Evolutionary conservation across 2,797 vertebrate genomes (phyloP).

Genomic region (Hippocampus kuda): DNA sequence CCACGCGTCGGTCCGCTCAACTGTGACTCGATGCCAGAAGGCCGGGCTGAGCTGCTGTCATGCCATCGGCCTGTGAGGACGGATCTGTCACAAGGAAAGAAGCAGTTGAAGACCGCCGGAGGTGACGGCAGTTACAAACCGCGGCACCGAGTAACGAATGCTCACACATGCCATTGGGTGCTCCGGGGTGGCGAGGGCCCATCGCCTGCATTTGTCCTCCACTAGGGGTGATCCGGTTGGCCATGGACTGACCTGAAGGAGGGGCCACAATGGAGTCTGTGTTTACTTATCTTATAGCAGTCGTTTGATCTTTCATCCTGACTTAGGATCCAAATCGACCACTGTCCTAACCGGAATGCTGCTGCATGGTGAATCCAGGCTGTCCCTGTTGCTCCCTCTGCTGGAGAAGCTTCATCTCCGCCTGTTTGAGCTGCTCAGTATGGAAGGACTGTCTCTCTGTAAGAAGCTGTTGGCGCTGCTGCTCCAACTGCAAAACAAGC

Average conservation of each 20-base stretch:
- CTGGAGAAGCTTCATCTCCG: conserved; percentile 76
- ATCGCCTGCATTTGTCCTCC: conserved; percentile 57
- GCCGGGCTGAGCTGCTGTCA: conserved; percentile 64
- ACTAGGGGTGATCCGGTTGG: conserved; percentile 66
- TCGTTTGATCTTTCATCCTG: conserved; percentile 18
- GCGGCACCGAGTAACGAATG: conserved; percentile 16
- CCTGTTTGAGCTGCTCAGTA: conserved; percentile 92
- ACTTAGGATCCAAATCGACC: conserved; percentile 19
- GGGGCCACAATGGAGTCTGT: no score
- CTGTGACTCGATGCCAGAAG: conserved; percentile 62
- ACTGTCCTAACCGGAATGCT: conserved; percentile 65
- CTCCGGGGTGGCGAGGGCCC: conserved; percentile 69
- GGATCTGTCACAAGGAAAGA: conserved; percentile 64
- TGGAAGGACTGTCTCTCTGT: conserved; percentile 93
- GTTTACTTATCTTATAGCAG: background rate
- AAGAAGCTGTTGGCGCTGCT: conserved; percentile 92
- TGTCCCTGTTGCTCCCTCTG: conserved; percentile 68
- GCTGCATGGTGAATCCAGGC: conserved; percentile 60
- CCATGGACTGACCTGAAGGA: conserved; percentile 61
- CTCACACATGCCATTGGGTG: conserved; percentile 88
- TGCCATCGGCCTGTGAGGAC: conserved; percentile 71
- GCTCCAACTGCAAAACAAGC: conserved; percentile 72
- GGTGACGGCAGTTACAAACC: background rate
- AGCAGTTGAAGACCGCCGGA: background rate
- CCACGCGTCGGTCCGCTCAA: conserved; percentile 25